Evolutionary conservation across 2,113 vertebrate genomes (phyloP).

Genomic region (Pelodiscus sinensis): DNA sequence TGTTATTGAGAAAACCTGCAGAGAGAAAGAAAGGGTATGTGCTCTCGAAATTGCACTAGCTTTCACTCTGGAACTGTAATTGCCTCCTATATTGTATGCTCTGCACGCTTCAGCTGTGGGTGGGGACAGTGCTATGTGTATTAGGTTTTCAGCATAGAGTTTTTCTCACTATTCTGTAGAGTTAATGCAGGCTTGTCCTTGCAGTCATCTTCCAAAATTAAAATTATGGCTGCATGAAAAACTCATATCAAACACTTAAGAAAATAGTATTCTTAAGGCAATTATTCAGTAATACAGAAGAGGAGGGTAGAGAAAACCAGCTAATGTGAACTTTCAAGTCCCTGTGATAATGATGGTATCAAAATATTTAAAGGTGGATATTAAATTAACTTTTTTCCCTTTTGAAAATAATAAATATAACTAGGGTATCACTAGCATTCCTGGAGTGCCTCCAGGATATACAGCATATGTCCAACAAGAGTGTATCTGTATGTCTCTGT

Average conservation of each 20-base stretch:
- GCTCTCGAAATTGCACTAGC: constrained; percentile 16
- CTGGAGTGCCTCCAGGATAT: not conserved
- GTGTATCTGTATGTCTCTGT: not conserved
- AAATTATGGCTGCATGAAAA: constrained; percentile 22
- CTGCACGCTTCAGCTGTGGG: not conserved
- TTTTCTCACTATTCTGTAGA: constrained; percentile 33
- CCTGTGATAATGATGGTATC: accelerated
- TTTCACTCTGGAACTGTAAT: constrained; percentile 43
- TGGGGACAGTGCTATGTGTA: not conserved
- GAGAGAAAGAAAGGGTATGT: not conserved
- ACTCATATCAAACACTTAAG: not conserved
- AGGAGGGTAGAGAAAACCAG: not conserved
- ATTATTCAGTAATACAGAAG: not conserved
- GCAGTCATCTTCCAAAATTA: not conserved
- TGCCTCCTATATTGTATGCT: not conserved
- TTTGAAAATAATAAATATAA: not conserved
- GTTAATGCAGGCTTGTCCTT: not conserved
- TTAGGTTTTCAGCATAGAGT: not conserved
- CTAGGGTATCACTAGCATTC: accelerated
- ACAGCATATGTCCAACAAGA: not conserved
- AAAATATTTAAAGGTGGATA: not conserved
- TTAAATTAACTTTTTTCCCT: not conserved
- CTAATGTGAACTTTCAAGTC: not conserved
- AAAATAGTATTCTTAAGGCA: not conserved
- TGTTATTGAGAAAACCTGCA: constrained; percentile 28